These are phyloP conservation scores for Oryzias celebensis DNA, from an alignment of 2,113 vertebrate species.

Conservation along the genomic window DNA sequence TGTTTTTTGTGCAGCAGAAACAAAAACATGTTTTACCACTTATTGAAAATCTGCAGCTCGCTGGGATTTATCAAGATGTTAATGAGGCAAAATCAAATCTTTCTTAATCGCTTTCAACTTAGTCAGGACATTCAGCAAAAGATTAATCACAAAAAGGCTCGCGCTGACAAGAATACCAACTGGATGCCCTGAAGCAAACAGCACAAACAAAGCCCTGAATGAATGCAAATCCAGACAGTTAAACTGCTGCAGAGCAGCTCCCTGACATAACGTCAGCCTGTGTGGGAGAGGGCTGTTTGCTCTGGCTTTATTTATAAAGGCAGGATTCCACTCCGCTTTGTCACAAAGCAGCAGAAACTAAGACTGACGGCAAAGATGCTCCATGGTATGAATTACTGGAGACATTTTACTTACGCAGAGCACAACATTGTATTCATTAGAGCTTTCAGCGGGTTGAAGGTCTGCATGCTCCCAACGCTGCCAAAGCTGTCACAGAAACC, in stretches of 20 bases:
- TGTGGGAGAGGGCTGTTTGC: constrained; percentile 17
- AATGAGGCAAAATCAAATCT: constrained; percentile 23
- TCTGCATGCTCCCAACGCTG: no score
- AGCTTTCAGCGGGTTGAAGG: no score
- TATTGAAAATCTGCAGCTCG: not conserved
- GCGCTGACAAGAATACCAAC: constrained; percentile 29
- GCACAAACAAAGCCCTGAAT: constrained; percentile 42
- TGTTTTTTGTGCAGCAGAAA: not conserved
- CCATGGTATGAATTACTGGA: constrained; percentile 4
- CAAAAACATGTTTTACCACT: not conserved
- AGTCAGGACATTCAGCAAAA: constrained; percentile 11
- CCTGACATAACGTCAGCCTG: constrained; percentile 28
- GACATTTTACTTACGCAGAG: constrained; percentile 4
- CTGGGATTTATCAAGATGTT: constrained; percentile 12
- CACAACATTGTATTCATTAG: not conserved
- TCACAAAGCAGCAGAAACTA: constrained; percentile 3
- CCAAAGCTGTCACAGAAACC: no score
- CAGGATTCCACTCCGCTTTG: constrained; percentile 1
- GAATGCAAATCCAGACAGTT: constrained; percentile 50
- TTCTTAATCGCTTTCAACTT: constrained; percentile 16
- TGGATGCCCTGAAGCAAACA: constrained; percentile 40
- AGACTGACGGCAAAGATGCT: not conserved
- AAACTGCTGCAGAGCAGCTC: constrained; percentile 12
- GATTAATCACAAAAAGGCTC: constrained; percentile 29
- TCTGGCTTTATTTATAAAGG: constrained; percentile 23